phyloP scores from a whole-genome alignment of 2,113 vertebrate genomes.

The Spermophilus dauricus region DNA sequence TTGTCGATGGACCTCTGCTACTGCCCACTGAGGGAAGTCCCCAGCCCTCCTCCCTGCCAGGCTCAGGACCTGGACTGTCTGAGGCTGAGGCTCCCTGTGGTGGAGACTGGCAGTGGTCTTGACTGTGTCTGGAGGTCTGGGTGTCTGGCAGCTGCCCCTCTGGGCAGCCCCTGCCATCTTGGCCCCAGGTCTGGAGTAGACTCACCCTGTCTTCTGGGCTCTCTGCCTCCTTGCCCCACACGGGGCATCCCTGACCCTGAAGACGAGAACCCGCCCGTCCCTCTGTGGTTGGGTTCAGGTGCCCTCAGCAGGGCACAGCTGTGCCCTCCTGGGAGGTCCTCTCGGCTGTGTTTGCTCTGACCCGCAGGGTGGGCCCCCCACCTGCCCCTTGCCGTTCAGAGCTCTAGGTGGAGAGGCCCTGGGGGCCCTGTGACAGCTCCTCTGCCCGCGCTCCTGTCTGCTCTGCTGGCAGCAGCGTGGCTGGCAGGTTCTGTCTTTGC shows the following conservation, averaged over 20 bases:
- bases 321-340: too few species aligned
- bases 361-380: rapidly evolving
- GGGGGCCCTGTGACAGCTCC: background rate
- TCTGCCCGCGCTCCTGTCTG: rapidly evolving
- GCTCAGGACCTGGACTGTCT: background rate
- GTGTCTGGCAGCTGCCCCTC: background rate
- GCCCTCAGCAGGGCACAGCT: background rate
- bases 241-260: background rate
- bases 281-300: background rate
- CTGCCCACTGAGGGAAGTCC: too few species aligned
- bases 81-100: rapidly evolving
- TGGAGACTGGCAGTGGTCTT: background rate
- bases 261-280: rapidly evolving
- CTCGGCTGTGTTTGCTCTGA: too few species aligned
- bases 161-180: background rate
- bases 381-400: background rate
- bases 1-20: background rate
- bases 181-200: too few species aligned
- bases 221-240: too few species aligned
- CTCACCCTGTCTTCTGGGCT: background rate
- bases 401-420: too few species aligned
- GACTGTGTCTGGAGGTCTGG: background rate
- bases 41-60: rapidly evolving
- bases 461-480: background rate
- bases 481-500: too few species aligned